Base-by-base conservation (phyloP, 2,888 invertebrate genomes). In the Drosophila vallismaia region DNA sequence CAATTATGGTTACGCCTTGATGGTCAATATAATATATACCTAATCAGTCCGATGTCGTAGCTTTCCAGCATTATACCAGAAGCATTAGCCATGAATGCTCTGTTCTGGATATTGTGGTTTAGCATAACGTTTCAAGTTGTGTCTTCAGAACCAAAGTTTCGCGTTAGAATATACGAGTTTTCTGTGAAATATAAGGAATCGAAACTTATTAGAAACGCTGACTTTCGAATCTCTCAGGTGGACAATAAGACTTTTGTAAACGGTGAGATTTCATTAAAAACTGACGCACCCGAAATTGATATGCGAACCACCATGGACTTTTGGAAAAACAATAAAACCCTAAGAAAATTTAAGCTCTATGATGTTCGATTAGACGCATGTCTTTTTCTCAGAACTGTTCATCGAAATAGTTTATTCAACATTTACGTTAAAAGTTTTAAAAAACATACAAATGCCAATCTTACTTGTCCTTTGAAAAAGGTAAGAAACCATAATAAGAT, bases 321-420 rank as follows among this genome's bases (percentile, higher is more conserved):
- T 19, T 75, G 73, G 84, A 73, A 49, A 7, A 4, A 0, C 0
- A 40, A n/a, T 3, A 64, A 49, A 1, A 14, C 19, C 9, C 42
- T 24, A 3, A 80, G 44, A 2, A 51, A 51, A 24, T 12, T 59
- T 3, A 74, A 67, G 0, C 6, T 78, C 0, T 76, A 60, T 14
- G 33, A 76, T 24, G n/a, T 60, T 1, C 79, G 33, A 0, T 5
- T 79, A 9, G 74, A 78, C n/a, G 59, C 44, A 0, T 78, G 76
- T 29, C 12, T 45, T 1, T 55, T 76, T 7, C 29, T 71, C 2
- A 52, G 33, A 14, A 49, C 52, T 2, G 9, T 12, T 0, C 74
- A 78, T 8, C 53, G 56, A 4, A 76, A 71, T 74, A 68, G 54
- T 0, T 6, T 78, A 1, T 46, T 77, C 0, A 45, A 38, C 19